These are phyloP conservation scores for Alectoris magna DNA, from an alignment of 2,797 vertebrate species.

Conservation along the genomic window DNA sequence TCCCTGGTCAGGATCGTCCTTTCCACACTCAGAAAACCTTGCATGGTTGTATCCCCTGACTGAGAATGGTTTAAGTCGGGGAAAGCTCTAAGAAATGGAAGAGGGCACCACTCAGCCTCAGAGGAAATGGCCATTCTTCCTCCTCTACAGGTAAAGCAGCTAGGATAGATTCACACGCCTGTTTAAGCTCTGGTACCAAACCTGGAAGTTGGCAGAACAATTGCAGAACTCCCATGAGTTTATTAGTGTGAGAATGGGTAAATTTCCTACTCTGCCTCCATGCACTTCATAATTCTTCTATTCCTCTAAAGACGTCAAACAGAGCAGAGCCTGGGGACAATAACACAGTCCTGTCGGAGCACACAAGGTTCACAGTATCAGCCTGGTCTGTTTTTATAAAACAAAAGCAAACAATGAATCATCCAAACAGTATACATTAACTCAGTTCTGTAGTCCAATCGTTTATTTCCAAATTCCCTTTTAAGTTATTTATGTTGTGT, in stretches of 20 bases:
- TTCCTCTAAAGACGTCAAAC: background rate
- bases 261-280: background rate
- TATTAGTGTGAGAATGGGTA: background rate
- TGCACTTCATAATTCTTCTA: background rate
- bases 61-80: background rate
- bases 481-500: slow-evolving; percentile 4
- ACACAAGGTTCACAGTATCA: background rate
- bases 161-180: slow-evolving; percentile 35
- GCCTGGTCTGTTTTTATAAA: background rate
- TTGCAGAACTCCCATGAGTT: background rate
- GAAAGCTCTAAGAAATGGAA: background rate
- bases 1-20: background rate
- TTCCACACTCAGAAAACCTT: background rate
- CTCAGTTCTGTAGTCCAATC: slow-evolving; percentile 18
- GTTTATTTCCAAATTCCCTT: slow-evolving; percentile 50
- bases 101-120: background rate
- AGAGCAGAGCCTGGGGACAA: background rate
- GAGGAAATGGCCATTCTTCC: background rate
- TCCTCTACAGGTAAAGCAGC: slow-evolving; percentile 26
- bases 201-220: background rate
- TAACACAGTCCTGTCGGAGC: background rate
- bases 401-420: slow-evolving; percentile 35
- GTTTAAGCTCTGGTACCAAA: background rate
- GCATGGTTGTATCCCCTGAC: slow-evolving; percentile 29
- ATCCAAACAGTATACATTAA: slow-evolving; percentile 4